Base-by-base conservation (phyloP, 2,888 invertebrate species). In the Eutolmus rufibarbis region DNA sequence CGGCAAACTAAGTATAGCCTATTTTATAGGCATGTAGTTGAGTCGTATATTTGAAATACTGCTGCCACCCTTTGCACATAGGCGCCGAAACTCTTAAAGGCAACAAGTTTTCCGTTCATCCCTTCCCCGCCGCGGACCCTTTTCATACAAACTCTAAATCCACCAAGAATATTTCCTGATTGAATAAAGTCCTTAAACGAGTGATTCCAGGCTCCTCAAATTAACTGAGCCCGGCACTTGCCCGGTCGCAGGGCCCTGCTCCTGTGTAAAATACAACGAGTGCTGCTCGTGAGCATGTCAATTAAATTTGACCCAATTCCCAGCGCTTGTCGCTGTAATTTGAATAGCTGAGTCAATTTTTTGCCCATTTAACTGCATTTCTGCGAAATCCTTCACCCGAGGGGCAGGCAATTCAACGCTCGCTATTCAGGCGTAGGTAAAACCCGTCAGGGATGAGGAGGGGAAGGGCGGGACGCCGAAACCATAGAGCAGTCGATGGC, bases 301-400 rank as follows among this genome's bases (percentile, higher is more conserved):
- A 76, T 76, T 76, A 76, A 76, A 40, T 76, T 76, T 76, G 76
- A 76, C 76, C 76, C 76, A 76, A 76, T 76, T 76, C 76, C 37
- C 37, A 19, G 37, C 0, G 76, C n/a, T 66, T 66, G 40, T 76
- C 40, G 76, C 76, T 76, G 40, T 76, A 76, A 76, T 76, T 76
- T 76, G 37, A 40, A 76, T 76, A 76, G 66, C 66, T 66, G 66
- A 66, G 66, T 66, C 66, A 66, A 66, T 66, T 66, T 66, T 66
- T 66, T 66, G 28, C 66, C 66, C 66, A 66, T 66, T 66, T 66
- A 66, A 28, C 66, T 66, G 66, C 66, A 66, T 66, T 66, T 66
- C 66, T 4, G 66, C 66, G 66, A 28, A 66, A 66, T 19, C 76
- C 76, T 76, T 76, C 40, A 34, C 76, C 28, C 40, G 76, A 23